Percentiles rank a stretch among this genome's conserved stretches.
Evolutionary conservation across 1,140 invertebrate genomes (phyloP).

Genomic region (Aphaenogaster rudis): DNA sequence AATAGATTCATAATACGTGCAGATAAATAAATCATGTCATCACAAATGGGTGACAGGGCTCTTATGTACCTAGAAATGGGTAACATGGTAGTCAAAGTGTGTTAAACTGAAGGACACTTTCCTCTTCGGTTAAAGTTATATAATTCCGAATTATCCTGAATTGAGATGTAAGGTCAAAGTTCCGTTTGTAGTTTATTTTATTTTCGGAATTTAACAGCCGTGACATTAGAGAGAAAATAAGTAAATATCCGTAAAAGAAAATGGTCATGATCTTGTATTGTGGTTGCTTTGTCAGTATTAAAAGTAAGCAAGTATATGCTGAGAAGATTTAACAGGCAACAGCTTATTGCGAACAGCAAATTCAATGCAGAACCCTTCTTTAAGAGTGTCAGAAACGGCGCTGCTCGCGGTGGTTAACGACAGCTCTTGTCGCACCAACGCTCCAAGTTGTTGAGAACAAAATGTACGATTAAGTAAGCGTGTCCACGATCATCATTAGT

Average conservation of each 20-base stretch:
- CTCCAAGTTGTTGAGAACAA: conserved; percentile 20
- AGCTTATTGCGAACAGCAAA: background rate
- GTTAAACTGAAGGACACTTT: no score
- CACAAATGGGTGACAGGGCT: no score
- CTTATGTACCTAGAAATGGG: no score
- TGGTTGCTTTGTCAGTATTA: background rate
- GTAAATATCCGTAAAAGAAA: background rate
- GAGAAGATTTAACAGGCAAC: background rate
- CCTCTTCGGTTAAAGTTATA: no score
- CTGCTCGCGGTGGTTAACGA: background rate
- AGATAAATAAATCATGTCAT: no score
- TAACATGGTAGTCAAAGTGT: no score
- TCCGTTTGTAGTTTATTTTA: no score
- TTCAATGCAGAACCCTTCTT: background rate
- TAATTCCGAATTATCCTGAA: no score
- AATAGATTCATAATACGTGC: no score
- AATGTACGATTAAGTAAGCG: conserved; percentile 80
- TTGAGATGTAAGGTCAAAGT: no score
- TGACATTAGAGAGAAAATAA: background rate
- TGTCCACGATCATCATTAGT: conserved; percentile 80
- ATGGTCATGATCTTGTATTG: background rate
- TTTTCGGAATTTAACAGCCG: no score
- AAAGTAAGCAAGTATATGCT: background rate
- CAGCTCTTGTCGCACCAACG: background rate
- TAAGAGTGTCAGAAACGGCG: background rate